phyloP scores from a whole-genome alignment of 2,113 vertebrate species.

The Progne subis region DNA sequence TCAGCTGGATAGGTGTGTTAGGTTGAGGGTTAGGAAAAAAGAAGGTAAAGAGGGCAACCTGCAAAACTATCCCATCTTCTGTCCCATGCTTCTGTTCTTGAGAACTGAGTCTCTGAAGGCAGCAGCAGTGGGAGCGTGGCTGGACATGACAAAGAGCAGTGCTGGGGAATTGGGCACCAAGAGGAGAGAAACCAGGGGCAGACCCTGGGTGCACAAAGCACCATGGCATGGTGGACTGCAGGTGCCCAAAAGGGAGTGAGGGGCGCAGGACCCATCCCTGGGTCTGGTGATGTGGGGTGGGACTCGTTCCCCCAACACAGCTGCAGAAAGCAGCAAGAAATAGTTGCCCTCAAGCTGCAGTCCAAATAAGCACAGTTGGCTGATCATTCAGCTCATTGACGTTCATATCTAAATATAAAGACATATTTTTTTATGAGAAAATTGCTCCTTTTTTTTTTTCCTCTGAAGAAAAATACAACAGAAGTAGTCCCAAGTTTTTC shows the following conservation, averaged over 20 bases:
- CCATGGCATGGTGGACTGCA: accelerated
- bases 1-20: background rate
- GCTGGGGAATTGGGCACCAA: background rate
- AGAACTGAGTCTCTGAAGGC: background rate
- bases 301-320: background rate
- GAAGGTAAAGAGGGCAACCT: background rate
- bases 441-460: slow-evolving; percentile 42
- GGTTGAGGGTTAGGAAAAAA: background rate
- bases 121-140: background rate
- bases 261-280: background rate
- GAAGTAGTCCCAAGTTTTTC: slow-evolving; percentile 62
- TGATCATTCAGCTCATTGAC: slow-evolving; percentile 47
- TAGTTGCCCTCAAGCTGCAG: slow-evolving; percentile 46
- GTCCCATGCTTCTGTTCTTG: background rate
- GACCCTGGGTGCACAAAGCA: background rate
- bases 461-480: slow-evolving; percentile 56
- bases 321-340: slow-evolving; percentile 58
- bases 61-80: background rate
- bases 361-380: slow-evolving; percentile 36
- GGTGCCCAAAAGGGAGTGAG: background rate
- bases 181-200: background rate
- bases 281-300: background rate
- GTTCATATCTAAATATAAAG: slow-evolving; percentile 64
- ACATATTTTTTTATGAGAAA: slow-evolving; percentile 48
- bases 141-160: background rate